phyloP scores from a whole-genome alignment of 2,888 invertebrate species.

The Copidosoma aretas region DNA sequence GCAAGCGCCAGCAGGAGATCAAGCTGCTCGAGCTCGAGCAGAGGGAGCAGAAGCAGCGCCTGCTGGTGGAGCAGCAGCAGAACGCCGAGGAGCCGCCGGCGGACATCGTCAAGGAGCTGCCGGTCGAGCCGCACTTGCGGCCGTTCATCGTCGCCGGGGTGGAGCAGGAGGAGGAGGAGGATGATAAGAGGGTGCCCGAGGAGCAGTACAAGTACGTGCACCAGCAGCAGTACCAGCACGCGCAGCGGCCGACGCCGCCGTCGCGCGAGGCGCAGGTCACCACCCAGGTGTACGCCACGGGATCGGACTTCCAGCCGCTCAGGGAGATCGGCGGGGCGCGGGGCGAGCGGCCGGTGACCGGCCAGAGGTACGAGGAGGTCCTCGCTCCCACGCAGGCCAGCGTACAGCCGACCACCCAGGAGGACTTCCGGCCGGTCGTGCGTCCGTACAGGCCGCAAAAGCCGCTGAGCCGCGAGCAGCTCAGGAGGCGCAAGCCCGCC shows the following conservation, averaged over 20 bases:
- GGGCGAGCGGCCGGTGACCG: conserved; percentile 43
- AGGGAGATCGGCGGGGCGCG: conserved; percentile 19
- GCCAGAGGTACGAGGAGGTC: conserved; percentile 34
- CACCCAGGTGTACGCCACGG: conserved; percentile 20
- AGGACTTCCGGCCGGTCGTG: conserved; percentile 41
- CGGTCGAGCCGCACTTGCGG: conserved; percentile 17
- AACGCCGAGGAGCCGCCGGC: conserved; percentile 4
- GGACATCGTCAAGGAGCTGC: conserved; percentile 29
- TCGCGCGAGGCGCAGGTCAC: not conserved
- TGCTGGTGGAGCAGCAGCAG: conserved; percentile 19
- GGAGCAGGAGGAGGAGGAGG: too few species aligned
- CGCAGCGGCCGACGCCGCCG: not conserved
- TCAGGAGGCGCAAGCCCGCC: conserved; percentile 50
- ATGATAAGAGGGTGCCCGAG: conserved; percentile 20
- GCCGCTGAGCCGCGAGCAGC: conserved; percentile 48
- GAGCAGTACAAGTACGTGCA: conserved; percentile 32
- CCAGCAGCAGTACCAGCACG: conserved; percentile 23
- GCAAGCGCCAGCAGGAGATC: conserved; percentile 51
- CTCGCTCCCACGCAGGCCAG: conserved; percentile 18
- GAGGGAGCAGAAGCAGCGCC: conserved; percentile 41
- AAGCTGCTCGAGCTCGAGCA: conserved; percentile 47
- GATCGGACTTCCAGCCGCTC: conserved; percentile 36
- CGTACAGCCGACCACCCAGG: conserved; percentile 24
- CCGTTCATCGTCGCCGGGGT: conserved; percentile 7
- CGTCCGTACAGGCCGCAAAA: conserved; percentile 48